Evolutionary conservation across 2,113 vertebrate species (phyloP).

Genomic region (Talpa occidentalis): DNA sequence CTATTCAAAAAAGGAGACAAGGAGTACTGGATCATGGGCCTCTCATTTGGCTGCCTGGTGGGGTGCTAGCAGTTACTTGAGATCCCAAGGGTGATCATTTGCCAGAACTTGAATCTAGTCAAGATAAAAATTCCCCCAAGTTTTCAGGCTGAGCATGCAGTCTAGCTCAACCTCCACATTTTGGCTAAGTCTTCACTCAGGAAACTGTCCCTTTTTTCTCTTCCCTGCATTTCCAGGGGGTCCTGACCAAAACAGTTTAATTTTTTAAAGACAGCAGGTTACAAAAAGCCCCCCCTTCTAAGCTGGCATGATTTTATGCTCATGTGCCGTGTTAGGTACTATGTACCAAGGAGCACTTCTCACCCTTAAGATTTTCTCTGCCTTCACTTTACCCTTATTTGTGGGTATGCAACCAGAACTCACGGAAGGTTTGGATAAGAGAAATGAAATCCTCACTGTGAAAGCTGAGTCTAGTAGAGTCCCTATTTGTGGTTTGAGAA

Average conservation of each 20-base stretch:
- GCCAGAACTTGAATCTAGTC: not conserved
- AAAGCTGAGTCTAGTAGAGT: not conserved
- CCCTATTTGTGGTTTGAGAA: constrained; percentile 47
- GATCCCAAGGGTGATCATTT: constrained; percentile 18
- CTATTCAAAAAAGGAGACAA: not conserved
- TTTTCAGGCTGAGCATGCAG: not conserved
- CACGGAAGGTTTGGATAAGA: not conserved
- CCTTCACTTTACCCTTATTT: constrained; percentile 42
- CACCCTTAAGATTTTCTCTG: constrained; percentile 25
- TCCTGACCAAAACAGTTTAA: constrained; percentile 12
- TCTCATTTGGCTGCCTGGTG: not conserved
- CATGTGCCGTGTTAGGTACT: not conserved
- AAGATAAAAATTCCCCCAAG: not conserved
- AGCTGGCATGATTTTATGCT: not conserved
- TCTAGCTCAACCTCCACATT: not conserved
- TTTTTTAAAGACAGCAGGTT: not conserved
- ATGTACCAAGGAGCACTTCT: not conserved
- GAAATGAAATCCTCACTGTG: not conserved
- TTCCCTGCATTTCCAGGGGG: not conserved
- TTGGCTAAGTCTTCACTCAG: constrained; percentile 13
- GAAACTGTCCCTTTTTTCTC: not conserved
- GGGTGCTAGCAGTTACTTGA: constrained; percentile 1
- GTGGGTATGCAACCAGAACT: not conserved
- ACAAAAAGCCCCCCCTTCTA: not conserved
- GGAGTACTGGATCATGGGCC: not conserved